These are phyloP conservation scores for Aporophyla nigra DNA, from an alignment of 2,888 invertebrate genomes.

Conservation along the genomic window DNA sequence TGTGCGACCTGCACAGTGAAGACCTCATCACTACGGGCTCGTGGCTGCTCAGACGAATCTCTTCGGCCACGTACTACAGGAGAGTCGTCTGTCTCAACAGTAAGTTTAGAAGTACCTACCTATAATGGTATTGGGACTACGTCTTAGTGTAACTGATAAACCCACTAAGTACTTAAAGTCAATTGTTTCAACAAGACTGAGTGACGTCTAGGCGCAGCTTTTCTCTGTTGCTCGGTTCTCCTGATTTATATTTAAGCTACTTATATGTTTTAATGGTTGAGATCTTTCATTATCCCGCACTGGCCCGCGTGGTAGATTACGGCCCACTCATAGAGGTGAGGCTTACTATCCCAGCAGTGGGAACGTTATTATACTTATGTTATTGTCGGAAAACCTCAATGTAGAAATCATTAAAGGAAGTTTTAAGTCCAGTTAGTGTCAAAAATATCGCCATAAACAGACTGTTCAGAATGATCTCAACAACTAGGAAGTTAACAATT, in stretches of 20 bases:
- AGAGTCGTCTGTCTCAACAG: conserved; percentile 96
- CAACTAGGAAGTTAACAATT: no score
- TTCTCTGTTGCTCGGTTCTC: neutral
- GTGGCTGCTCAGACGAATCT: conserved; percentile 91
- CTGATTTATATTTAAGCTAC: no score
- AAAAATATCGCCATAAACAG: no score
- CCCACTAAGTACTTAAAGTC: no score
- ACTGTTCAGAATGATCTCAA: no score
- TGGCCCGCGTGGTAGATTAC: no score
- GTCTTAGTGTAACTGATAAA: neutral
- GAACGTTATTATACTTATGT: no score
- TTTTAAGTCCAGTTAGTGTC: no score
- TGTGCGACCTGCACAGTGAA: conserved; percentile 95
- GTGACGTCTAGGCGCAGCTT: neutral
- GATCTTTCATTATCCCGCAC: neutral
- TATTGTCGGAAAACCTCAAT: neutral
- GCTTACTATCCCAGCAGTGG: no score
- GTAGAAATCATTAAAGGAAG: neutral
- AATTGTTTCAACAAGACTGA: no score
- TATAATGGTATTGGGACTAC: no score
- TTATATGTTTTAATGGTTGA: neutral
- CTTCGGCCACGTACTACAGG: conserved; percentile 94
- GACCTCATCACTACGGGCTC: conserved; percentile 95
- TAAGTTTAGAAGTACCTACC: conserved; percentile 85
- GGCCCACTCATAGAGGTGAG: no score